These are phyloP conservation scores for Podilymbus podiceps DNA, from an alignment of 2,113 vertebrate species.

Conservation along the genomic window DNA sequence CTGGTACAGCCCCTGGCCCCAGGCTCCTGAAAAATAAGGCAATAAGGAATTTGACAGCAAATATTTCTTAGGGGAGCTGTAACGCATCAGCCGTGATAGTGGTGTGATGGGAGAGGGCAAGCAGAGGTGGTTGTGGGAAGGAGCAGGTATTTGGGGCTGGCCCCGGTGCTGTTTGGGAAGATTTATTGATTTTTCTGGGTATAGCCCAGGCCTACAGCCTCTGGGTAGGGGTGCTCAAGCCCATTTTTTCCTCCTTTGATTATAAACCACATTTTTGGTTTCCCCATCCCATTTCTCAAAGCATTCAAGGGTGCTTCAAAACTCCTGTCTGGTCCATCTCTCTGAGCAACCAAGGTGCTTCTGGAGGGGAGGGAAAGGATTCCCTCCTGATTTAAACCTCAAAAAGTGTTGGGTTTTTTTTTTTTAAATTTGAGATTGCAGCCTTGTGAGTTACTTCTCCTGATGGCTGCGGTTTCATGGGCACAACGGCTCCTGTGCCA, in stretches of 20 bases:
- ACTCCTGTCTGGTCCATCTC: neutral
- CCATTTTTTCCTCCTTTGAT: neutral
- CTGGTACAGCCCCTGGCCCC: neutral
- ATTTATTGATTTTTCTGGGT: neutral
- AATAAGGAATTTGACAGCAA: neutral
- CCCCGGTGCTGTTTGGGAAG: neutral
- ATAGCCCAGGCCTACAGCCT: neutral
- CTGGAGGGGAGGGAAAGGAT: neutral
- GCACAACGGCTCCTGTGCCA: rapidly evolving
- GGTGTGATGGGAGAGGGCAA: neutral
- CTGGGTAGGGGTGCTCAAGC: neutral
- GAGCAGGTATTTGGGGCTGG: neutral
- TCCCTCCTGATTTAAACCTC: neutral
- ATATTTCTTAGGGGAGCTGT: neutral
- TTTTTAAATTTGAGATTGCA: neutral
- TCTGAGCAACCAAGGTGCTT: neutral
- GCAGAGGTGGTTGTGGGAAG: neutral
- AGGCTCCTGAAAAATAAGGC: neutral
- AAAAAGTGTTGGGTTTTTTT: neutral
- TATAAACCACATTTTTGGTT: neutral
- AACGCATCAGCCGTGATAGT: rapidly evolving
- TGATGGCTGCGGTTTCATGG: neutral
- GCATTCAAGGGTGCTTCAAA: neutral
- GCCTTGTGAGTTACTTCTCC: neutral
- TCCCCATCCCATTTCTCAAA: neutral